phyloP scores from a whole-genome alignment of 1,140 invertebrate species.

The Lethrus apterus region DNA sequence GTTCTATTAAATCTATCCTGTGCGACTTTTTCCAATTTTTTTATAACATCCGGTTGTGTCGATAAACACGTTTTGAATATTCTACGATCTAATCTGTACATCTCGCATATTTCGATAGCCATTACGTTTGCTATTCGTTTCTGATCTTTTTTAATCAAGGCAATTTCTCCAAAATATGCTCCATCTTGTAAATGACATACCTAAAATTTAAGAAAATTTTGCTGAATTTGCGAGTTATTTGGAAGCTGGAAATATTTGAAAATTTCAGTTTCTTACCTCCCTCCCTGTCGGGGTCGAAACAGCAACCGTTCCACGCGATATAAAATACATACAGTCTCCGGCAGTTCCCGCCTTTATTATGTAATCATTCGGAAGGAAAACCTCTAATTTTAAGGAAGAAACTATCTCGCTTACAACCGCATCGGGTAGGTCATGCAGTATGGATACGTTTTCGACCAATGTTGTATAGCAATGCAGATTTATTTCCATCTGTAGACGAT shows the following conservation, averaged over 20 bases:
- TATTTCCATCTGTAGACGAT: constrained; percentile 29
- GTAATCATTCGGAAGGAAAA: constrained; percentile 30
- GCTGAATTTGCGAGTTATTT: neutral
- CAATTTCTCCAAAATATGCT: constrained; percentile 36
- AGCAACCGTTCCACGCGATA: constrained; percentile 49
- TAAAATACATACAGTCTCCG: constrained; percentile 55
- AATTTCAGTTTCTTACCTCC: constrained; percentile 40
- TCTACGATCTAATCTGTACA: constrained; percentile 43
- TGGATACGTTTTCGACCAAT: constrained; percentile 27
- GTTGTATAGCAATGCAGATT: constrained; percentile 27
- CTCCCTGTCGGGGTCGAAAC: constrained; percentile 52
- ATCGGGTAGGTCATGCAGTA: constrained; percentile 25
- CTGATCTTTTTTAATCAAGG: constrained; percentile 46
- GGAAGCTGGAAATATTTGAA: constrained; percentile 1
- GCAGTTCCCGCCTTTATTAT: constrained; percentile 48
- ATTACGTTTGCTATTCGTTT: constrained; percentile 45
- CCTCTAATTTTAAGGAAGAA: constrained; percentile 24
- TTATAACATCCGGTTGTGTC: constrained; percentile 21
- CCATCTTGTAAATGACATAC: constrained; percentile 35
- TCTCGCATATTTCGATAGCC: constrained; percentile 49
- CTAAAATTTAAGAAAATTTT: constrained; percentile 15
- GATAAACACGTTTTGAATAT: constrained; percentile 39
- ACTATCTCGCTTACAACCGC: constrained; percentile 25
- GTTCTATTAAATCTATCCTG: constrained; percentile 24
- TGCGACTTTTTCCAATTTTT: constrained; percentile 24